Conservation (phyloP, 2,113 vertebrate genomes). For the Pollimyrus isidori region DNA sequence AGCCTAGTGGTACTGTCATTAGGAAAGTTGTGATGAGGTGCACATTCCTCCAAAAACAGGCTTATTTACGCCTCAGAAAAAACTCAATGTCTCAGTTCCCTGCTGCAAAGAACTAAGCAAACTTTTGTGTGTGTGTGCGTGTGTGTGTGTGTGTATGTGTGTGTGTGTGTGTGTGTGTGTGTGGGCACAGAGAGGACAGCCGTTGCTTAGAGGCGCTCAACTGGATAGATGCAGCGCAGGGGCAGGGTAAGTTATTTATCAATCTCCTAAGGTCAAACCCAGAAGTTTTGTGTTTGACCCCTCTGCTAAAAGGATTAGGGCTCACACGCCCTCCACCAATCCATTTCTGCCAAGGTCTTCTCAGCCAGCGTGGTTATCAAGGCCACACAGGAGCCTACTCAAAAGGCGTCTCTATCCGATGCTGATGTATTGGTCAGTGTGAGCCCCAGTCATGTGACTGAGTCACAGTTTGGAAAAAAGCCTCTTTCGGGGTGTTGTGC, state of each 20-base stretch:
- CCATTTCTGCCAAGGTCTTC: not conserved
- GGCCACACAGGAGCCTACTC: not conserved
- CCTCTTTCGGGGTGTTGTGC: not conserved
- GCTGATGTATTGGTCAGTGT: not conserved
- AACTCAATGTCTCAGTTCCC: not conserved
- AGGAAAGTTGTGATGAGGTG: not conserved
- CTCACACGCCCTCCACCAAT: not conserved
- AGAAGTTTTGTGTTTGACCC: slow-evolving; percentile 1
- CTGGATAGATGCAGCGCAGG: not conserved
- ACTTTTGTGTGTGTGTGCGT: too few species aligned
- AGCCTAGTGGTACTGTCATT: not conserved
- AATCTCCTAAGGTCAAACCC: not conserved
- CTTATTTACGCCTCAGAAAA: not conserved
- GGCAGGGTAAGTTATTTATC: not conserved
- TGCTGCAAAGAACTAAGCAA: not conserved
- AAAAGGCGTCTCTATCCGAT: not conserved
- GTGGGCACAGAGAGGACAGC: not conserved
- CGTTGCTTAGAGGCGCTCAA: not conserved
- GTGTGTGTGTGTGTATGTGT: too few species aligned
- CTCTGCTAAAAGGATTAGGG: slow-evolving; percentile 5
- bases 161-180: not conserved
- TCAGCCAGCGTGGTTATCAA: not conserved
- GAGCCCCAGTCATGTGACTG: not conserved
- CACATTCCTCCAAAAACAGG: not conserved
- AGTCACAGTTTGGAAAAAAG: not conserved